A percentile compares a stretch with the other conserved stretches of the same genome.
phyloP scores from a whole-genome alignment of 1,140 invertebrate species.

The Pollicipes pollicipes region DNA sequence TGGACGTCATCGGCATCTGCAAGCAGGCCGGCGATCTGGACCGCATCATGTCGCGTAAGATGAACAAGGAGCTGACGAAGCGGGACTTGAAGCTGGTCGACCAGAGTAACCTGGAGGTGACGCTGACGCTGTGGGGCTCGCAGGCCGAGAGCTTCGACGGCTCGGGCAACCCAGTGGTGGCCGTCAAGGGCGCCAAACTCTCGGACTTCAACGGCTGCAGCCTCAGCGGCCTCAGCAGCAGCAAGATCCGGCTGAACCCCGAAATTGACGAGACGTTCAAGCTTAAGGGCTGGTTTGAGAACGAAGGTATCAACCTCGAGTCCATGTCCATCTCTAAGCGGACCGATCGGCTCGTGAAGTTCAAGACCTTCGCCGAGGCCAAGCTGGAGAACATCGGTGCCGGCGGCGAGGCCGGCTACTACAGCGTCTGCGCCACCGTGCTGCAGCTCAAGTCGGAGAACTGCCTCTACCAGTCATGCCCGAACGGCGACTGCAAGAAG shows the following conservation, averaged over 20 bases:
- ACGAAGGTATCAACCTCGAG: constrained; percentile 42
- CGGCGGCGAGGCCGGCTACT: constrained; percentile 54
- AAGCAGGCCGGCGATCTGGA: constrained; percentile 51
- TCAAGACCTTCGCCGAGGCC: constrained; percentile 53
- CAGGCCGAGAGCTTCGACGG: constrained; percentile 53
- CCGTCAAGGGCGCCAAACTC: constrained; percentile 56
- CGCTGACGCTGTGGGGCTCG: constrained; percentile 45
- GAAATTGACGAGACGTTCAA: constrained; percentile 70
- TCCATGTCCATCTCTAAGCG: constrained; percentile 36
- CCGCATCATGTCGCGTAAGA: constrained; percentile 47
- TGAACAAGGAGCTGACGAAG: constrained; percentile 70
- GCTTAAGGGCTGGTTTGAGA: constrained; percentile 77
- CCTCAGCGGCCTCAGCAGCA: constrained; percentile 24
- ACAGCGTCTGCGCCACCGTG: constrained; percentile 46
- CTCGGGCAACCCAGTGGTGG: constrained; percentile 53
- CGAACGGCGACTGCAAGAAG: constrained; percentile 70
- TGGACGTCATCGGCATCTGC: constrained; percentile 87
- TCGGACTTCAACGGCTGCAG: constrained; percentile 57
- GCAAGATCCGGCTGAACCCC: constrained; percentile 54
- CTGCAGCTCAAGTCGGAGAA: constrained; percentile 54
- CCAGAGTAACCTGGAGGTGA: constrained; percentile 55
- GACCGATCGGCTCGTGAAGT: constrained; percentile 23
- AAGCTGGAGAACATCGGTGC: constrained; percentile 41
- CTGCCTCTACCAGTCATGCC: constrained; percentile 75
- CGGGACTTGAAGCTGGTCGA: constrained; percentile 77